Conservation (phyloP, 2,113 vertebrate species). For the Macaca mulatta region DNA sequence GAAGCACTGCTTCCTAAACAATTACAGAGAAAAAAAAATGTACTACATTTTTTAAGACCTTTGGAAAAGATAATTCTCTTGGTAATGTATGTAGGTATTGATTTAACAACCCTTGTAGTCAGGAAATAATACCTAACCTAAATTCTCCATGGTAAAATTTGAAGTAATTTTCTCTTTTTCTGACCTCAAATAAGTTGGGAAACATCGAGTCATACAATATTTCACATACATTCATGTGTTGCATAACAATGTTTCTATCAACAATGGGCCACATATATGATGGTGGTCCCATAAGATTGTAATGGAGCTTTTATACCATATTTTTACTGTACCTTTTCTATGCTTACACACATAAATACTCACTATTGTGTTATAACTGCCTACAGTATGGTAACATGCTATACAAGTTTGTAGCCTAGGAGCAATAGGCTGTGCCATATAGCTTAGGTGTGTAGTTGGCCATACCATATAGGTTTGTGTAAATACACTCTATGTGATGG, state of each 20-base stretch:
- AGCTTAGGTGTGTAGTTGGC: not conserved
- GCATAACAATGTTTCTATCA: not conserved
- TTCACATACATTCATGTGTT: not conserved
- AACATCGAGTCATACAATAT: conserved; percentile 5
- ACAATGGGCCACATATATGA: not conserved
- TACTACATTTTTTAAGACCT: conserved; percentile 25
- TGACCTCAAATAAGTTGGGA: conserved; percentile 54
- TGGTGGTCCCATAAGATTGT: not conserved
- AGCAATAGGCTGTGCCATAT: not conserved
- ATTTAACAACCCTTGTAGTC: conserved; percentile 14
- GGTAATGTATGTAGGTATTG: conserved; percentile 19
- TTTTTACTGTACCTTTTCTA: not conserved
- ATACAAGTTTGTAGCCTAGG: not conserved
- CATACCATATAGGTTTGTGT: not conserved
- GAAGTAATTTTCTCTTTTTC: conserved; percentile 64
- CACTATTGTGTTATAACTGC: not conserved
- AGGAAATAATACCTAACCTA: conserved; percentile 58
- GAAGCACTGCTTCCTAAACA: conserved; percentile 60
- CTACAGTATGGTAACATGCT: not conserved
- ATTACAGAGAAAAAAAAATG: conserved; percentile 3
- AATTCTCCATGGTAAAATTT: conserved; percentile 52
- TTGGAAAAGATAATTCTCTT: conserved; percentile 59
- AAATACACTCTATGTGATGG: not conserved
- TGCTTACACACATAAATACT: not conserved
- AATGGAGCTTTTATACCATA: not conserved